phyloP scores from a whole-genome alignment of 2,888 invertebrate genomes.

The Polietes domitor region DNA sequence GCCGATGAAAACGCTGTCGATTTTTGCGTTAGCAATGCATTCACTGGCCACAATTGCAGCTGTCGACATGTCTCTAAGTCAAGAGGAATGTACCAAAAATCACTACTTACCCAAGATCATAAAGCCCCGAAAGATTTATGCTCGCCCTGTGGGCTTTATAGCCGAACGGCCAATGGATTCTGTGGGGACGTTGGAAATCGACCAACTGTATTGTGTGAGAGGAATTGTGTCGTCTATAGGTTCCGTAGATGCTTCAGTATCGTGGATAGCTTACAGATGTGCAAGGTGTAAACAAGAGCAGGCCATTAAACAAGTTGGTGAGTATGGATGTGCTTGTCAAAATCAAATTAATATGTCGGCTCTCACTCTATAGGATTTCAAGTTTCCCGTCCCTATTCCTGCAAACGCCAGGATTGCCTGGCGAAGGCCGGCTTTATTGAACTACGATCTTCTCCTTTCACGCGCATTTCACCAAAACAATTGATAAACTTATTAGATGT shows the following conservation, averaged over 20 bases:
- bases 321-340: too few species aligned
- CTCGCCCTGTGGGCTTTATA: slow-evolving; percentile 85
- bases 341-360: neutral
- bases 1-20: slow-evolving; percentile 86
- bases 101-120: slow-evolving; percentile 69
- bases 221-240: slow-evolving; percentile 93
- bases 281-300: slow-evolving; percentile 81
- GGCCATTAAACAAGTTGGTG: slow-evolving; percentile 83
- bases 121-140: slow-evolving; percentile 78
- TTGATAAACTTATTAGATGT: slow-evolving; percentile 84
- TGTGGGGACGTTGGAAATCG: slow-evolving; percentile 81
- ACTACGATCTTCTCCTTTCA: slow-evolving; percentile 85
- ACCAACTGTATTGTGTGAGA: slow-evolving; percentile 88
- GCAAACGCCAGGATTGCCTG: slow-evolving; percentile 72
- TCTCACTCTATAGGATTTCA: slow-evolving; percentile 60
- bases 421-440: slow-evolving; percentile 82
- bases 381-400: slow-evolving; percentile 70
- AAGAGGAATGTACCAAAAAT: slow-evolving; percentile 41
- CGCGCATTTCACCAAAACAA: slow-evolving; percentile 90
- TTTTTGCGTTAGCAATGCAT: slow-evolving; percentile 88
- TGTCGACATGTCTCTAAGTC: slow-evolving; percentile 48
- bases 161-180: slow-evolving; percentile 83
- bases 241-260: slow-evolving; percentile 87
- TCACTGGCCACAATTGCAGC: slow-evolving; percentile 65
- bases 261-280: slow-evolving; percentile 86